Evolutionary conservation across 2,797 vertebrate species (phyloP), one percentile per base, ranked within the genome.

Genomic region (Muscicapa striata): DNA sequence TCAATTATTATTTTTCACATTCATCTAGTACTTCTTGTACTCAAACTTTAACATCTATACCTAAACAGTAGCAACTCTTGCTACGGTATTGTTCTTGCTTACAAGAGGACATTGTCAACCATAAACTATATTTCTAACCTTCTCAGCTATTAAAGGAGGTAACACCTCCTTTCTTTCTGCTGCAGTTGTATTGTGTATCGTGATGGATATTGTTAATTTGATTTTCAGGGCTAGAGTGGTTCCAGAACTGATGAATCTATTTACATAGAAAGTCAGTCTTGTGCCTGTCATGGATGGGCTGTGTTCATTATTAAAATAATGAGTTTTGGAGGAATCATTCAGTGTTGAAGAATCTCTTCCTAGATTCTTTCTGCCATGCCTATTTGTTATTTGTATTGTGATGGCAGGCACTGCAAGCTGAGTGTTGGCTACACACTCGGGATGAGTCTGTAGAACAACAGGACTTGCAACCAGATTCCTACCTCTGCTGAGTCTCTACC

Each of bases 301-400:
- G 89, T 83, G 72, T 51, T 94, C 75, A 46, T 87, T 89, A 94
- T 81, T 70, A 73, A 87, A 95, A 80, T 94, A 89, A 83, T 72
- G 87, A 78, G 55, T 85, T 92, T 64, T 85, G 59, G 55, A 85
- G 64, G 34, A 92, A 89, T 81, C 72, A 77, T 14, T 93, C 67
- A 51, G 40, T 87, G 48, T 74, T 91, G 72, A 85, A 92, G 30
- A 80, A 92, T 83, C 20, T 83, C 57, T 89, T 80, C 78, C 64
- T 80, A 5, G 67, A 68, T 13, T 9, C n/a, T 64, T 87, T 83
- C 45, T 92, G 30, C 52, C 40, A 20, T 17, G 4, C 27, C 92
- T 93, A 45, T 93, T 84, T 87, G 34, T 58, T 77, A 72, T 90
- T 92, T 89, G 38, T 75, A 75, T 87, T 77, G 49, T 30, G 17